Evolutionary conservation across 2,888 invertebrate species (phyloP), one percentile per base, ranked within the genome.

Genomic region (Archaeoteleia sp.): DNA sequence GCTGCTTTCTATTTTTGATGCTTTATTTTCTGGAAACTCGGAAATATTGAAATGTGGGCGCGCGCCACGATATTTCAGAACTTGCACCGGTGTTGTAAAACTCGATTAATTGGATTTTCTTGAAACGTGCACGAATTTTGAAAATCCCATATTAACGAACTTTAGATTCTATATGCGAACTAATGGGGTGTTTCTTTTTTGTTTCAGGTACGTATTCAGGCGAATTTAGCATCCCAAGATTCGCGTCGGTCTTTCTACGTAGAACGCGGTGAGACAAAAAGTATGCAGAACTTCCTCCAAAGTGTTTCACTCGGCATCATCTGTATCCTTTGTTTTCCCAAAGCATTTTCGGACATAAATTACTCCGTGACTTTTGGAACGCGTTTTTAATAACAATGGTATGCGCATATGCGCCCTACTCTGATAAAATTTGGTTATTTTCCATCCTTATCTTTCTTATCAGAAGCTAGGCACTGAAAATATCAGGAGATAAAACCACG

Each of bases 341-440:
- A 39, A 32, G 23, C 12, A 27, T 39, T 65, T 55, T 51, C 37
- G 45, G 42, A 55, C 61, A 57, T 71, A 66, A 73, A 72, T 73
- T 69, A 69, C 51, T 29, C 20, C 49, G 55, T 51, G 55, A 62
- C 68, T 74, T 72, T 49, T 65, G 66, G 66, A 55, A 55, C 62
- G 62, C 62, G 66, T 70, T 70, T 73, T n/a, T n/a, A 71, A 71
- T 73, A 69, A 73, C 66, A 32, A 43, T 37, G 12, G 17, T 39
- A 39, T 9, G 13, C 29, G 8, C 30, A 27, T 43, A 25, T n/a
- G 17, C 37, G 6, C 14, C 15, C 48, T 15, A 42, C 8, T 37
- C 6, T 14, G 34, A 30, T 6, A 14, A 5, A 12, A 42, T 29
- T 32, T 25, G 37, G 54, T 45, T 35, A 43, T 27, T 35, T 14